Percentiles rank a stretch among this genome's conserved stretches.
These are phyloP conservation scores for Apodemia zela DNA, from an alignment of 2,888 invertebrate species.

Conservation along the genomic window DNA sequence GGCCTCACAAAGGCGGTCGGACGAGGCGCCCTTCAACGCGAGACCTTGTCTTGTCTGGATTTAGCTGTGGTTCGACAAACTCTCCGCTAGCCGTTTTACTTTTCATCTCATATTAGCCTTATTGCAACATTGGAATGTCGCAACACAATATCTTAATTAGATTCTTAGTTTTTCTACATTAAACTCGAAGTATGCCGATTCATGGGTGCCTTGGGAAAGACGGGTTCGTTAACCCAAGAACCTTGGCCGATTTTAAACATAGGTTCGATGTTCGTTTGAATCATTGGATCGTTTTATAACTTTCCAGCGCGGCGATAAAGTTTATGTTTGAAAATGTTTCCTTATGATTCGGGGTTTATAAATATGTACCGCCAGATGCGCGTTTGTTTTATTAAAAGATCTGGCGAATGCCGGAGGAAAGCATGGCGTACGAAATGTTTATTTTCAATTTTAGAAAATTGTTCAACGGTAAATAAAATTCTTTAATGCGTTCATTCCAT, in stretches of 20 bases:
- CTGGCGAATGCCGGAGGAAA: slow-evolving; percentile 27
- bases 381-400: slow-evolving; percentile 31
- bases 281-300: slow-evolving; percentile 55
- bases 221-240: slow-evolving; percentile 60
- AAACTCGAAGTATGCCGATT: slow-evolving; percentile 24
- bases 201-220: slow-evolving; percentile 4
- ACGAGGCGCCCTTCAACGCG: slow-evolving; percentile 72
- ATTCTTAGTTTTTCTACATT: slow-evolving; percentile 32
- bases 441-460: slow-evolving; percentile 1
- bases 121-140: slow-evolving; percentile 52
- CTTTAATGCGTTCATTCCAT: no score
- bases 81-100: slow-evolving; percentile 64
- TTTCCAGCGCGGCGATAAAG: slow-evolving; percentile 65
- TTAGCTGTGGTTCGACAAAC: slow-evolving; percentile 76
- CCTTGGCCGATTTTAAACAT: slow-evolving; percentile 76
- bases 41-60: slow-evolving; percentile 79
- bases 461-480: no score
- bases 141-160: slow-evolving; percentile 47
- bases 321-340: slow-evolving; percentile 63
- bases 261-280: slow-evolving; percentile 65
- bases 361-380: slow-evolving; percentile 61
- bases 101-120: slow-evolving; percentile 53
- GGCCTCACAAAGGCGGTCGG: slow-evolving; percentile 66
- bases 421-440: slow-evolving; percentile 12
- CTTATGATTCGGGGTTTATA: slow-evolving; percentile 57